These are phyloP conservation scores for Delichon dasypus DNA, from an alignment of 2,797 vertebrate species.

Conservation along the genomic window DNA sequence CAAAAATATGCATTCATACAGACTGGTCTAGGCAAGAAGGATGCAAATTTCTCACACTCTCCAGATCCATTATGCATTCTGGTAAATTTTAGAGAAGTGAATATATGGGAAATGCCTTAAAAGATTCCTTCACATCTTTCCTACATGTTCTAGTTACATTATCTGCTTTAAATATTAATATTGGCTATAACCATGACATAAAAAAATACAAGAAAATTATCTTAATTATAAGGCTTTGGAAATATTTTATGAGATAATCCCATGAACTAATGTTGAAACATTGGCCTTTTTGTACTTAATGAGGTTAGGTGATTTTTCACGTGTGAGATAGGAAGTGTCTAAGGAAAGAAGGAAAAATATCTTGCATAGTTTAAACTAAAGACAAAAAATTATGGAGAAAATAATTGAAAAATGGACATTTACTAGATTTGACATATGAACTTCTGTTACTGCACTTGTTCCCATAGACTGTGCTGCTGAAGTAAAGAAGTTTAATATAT, in stretches of 20 bases:
- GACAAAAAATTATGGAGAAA: background rate
- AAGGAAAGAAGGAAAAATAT: background rate
- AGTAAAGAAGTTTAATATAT: background rate
- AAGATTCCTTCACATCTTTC: background rate
- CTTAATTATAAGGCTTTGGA: background rate
- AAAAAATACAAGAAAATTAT: background rate
- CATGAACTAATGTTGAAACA: background rate
- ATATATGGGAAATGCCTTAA: background rate
- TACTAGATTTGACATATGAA: background rate
- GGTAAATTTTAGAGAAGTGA: background rate
- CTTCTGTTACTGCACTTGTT: background rate
- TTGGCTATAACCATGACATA: background rate
- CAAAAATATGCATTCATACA: background rate
- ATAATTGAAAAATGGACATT: background rate
- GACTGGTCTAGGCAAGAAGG: background rate
- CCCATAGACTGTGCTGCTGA: fast-evolving
- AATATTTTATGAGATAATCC: conserved; percentile 26
- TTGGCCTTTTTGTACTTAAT: background rate
- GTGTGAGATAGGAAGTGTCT: background rate
- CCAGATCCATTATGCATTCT: background rate
- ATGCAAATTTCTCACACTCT: background rate
- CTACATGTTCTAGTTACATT: background rate
- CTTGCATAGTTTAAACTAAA: background rate
- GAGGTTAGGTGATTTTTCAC: background rate
- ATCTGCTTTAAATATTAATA: background rate